Evolutionary conservation across 2,113 vertebrate species (phyloP), one percentile per base, ranked within the genome.

Genomic region (Stegastes partitus): DNA sequence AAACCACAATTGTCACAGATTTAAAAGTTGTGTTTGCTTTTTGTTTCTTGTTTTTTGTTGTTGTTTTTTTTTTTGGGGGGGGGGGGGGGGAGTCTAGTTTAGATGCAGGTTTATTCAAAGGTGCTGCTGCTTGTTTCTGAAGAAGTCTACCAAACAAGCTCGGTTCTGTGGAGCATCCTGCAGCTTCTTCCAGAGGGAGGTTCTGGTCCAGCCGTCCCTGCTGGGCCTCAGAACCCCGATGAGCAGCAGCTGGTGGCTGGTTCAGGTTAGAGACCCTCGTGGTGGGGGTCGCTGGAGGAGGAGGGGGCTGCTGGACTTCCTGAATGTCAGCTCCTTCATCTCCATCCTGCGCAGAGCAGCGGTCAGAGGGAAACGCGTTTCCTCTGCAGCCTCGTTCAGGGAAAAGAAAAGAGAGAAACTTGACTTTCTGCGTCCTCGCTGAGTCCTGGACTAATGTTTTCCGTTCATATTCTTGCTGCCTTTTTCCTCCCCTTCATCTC

Each of bases 261-360:
- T 58, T 63, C 63, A 54, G 79, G 18, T 82, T 66, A 2, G 71
- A 66, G 21, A 51, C 45, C 57, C 7, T 64, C 63, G 58, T 54
- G 28, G 50, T 1, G 34, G 54, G 44, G 66, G 16, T 23, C 22
- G 50, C 6, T 16, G 62, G 23, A 23, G 25, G 19, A 0, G 16
- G 22, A 2, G 19, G 19, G 57, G 16, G 65, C 18, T 68, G 68
- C 53, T 59, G 80, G 75, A 86, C 79, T 86, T 82, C 80, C 0
- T 63, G 71, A 79, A 26, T 85, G 79, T 87, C 77, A 86, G 63
- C 74, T 81, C 79, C 73, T 78, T 83, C 62, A 74, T 89, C 74
- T 81, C 19, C 26, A 86, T 80, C 77, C 84, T 45, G 50, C 50
- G 23, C 66, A 58, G 75, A 75, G 25, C 74, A 42, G 71, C 59